Conservation (phyloP, 37 sponge, comb jelly and placozoan genomes). For the Chondrosia reniformis region DNA sequence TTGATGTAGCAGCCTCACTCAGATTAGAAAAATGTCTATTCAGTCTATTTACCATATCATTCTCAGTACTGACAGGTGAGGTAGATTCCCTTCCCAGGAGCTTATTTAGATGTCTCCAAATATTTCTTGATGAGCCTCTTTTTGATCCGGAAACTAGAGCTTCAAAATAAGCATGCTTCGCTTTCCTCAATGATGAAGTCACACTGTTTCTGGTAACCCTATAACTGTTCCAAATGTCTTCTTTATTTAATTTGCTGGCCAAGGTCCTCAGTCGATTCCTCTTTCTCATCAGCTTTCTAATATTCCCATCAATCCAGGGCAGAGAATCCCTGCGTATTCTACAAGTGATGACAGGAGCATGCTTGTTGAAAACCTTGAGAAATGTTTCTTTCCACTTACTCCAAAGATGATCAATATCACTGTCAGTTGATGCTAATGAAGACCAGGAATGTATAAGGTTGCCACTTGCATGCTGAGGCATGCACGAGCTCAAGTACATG, state of each 20-base stretch:
- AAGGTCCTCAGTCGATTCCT: neutral
- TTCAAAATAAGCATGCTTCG: neutral
- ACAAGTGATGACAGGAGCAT: neutral
- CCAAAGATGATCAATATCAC: neutral
- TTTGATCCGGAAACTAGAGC: neutral
- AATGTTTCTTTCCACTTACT: neutral
- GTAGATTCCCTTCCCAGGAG: neutral
- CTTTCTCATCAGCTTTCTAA: neutral
- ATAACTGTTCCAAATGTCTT: neutral
- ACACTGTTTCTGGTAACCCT: neutral
- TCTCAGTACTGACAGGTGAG: too few relatives aligned
- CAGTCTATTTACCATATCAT: too few relatives aligned
- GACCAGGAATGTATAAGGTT: too few relatives aligned
- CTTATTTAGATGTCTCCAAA: neutral
- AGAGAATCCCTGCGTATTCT: neutral
- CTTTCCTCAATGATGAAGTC: neutral
- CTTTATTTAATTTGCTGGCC: neutral
- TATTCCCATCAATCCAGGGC: neutral
- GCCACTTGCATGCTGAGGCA: too few relatives aligned
- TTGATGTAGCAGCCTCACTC: too few relatives aligned
- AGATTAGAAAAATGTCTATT: too few relatives aligned
- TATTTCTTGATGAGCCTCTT: neutral
- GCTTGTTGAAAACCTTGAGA: neutral
- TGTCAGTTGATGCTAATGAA: neutral
- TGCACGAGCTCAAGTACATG: too few relatives aligned